These are phyloP conservation scores for Scleropages formosus DNA, from an alignment of 2,797 vertebrate genomes.

Conservation along the genomic window DNA sequence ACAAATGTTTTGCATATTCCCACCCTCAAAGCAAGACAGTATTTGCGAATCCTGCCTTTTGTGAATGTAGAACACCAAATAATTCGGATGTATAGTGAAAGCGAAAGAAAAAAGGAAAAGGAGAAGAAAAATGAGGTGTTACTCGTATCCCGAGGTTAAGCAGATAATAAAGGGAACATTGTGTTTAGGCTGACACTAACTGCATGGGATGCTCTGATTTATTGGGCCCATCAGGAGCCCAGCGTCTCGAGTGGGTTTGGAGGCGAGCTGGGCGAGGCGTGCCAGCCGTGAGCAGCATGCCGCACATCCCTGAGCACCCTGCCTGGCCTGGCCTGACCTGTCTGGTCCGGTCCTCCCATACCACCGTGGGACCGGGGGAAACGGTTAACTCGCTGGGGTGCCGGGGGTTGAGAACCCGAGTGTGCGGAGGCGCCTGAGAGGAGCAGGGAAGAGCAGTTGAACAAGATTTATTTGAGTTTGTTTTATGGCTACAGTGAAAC, in stretches of 20 bases:
- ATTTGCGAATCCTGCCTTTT: slow-evolving; percentile 48
- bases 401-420: slow-evolving; percentile 39
- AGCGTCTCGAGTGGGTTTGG: slow-evolving; percentile 17
- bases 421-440: slow-evolving; percentile 44
- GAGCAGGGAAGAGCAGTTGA: slow-evolving; percentile 55
- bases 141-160: slow-evolving; percentile 22
- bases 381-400: slow-evolving; percentile 30
- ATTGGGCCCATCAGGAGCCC: slow-evolving; percentile 3
- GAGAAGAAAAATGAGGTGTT: slow-evolving; percentile 16
- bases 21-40: slow-evolving; percentile 61
- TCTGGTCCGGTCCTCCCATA: background rate
- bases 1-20: slow-evolving; percentile 71
- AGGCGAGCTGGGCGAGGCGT: background rate
- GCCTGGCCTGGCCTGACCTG: too few species aligned
- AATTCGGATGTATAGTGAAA: slow-evolving; percentile 15
- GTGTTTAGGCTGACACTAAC: slow-evolving; percentile 23
- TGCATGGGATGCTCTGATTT: slow-evolving; percentile 20
- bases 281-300: background rate
- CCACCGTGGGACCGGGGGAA: slow-evolving; percentile 29
- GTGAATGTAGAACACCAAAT: slow-evolving; percentile 24
- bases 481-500: slow-evolving; percentile 71
- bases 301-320: background rate
- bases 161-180: slow-evolving; percentile 26
- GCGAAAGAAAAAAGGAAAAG: background rate
- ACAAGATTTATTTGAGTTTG: slow-evolving; percentile 71